phyloP scores from a whole-genome alignment of 2,797 vertebrate genomes.

The Harpagifer antarcticus region DNA sequence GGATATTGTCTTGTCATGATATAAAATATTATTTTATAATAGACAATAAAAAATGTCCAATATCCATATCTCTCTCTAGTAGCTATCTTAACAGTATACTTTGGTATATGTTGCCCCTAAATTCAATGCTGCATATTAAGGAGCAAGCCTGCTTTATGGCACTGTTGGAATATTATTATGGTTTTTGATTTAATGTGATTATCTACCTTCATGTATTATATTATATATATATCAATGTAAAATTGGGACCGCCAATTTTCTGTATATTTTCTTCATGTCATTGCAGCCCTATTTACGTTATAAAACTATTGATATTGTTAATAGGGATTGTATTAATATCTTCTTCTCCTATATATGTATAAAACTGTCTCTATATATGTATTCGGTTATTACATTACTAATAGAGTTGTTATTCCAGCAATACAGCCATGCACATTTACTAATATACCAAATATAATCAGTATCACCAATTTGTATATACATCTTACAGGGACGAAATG shows the following conservation, averaged over 20 bases:
- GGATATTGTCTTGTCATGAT: not conserved
- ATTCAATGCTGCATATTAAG: not conserved
- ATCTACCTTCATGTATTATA: not conserved
- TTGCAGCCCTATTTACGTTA: no score
- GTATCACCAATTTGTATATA: no score
- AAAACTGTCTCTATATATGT: not conserved
- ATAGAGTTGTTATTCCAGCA: not conserved
- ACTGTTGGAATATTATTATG: not conserved
- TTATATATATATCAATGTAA: not conserved
- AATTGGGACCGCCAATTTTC: not conserved
- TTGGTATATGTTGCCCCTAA: not conserved
- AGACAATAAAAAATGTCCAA: not conserved
- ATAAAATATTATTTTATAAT: not conserved
- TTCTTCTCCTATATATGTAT: not conserved
- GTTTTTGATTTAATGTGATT: not conserved
- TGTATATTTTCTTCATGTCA: no score
- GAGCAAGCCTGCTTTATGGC: not conserved
- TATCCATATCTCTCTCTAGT: not conserved
- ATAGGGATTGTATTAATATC: not conserved
- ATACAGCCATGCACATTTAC: not conserved
- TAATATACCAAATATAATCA: no score
- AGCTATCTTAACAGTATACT: not conserved
- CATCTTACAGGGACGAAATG: not conserved
- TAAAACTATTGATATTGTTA: not conserved
- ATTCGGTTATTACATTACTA: not conserved